These are phyloP conservation scores for Sus cebifrons DNA, from an alignment of 2,797 vertebrate genomes.

Conservation along the genomic window DNA sequence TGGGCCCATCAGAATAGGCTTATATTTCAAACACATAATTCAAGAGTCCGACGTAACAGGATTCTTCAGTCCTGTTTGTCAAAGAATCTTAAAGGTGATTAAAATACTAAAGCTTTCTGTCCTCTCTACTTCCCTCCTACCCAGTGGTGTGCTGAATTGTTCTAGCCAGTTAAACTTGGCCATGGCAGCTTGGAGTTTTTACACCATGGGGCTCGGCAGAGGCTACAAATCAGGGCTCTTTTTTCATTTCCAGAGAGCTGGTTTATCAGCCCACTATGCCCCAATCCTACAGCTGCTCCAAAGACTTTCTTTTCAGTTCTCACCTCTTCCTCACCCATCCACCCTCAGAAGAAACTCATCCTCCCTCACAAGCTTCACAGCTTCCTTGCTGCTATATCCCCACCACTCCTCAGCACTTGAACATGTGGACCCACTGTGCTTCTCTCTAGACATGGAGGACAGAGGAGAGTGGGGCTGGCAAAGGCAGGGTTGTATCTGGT, in stretches of 20 bases:
- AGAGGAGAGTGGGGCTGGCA: background rate
- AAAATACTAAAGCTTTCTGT: background rate
- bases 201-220: background rate
- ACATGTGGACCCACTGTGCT: background rate
- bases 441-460: background rate
- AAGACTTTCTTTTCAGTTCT: background rate
- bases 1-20: background rate
- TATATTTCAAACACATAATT: background rate
- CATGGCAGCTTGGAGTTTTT: background rate
- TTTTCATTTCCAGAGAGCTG: background rate
- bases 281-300: background rate
- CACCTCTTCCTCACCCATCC: background rate
- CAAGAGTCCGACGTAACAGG: background rate
- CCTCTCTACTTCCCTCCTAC: background rate
- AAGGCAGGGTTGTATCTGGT: background rate
- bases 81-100: constrained; percentile 10
- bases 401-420: background rate
- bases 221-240: background rate
- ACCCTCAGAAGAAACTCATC: background rate
- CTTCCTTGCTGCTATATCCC: background rate
- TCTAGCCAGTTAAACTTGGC: background rate
- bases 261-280: background rate
- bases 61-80: constrained; percentile 52
- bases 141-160: background rate
- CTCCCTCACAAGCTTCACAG: background rate